These are phyloP conservation scores for Oreotrochilus melanogaster DNA, from an alignment of 2,113 vertebrate species.

Conservation along the genomic window DNA sequence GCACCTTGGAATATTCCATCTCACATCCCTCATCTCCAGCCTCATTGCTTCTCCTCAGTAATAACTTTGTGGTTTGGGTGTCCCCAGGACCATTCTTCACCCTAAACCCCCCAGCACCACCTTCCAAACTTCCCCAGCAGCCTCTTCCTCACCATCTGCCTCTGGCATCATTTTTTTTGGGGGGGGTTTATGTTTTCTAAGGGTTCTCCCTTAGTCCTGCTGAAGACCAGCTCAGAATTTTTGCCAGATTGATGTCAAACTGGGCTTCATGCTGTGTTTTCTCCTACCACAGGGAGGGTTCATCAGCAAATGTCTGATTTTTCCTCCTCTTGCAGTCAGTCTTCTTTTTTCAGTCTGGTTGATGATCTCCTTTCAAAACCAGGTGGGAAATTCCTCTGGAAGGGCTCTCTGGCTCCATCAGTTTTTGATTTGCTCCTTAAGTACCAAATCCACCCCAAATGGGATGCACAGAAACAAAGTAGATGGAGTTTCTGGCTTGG, in stretches of 20 bases:
- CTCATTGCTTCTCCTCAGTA: neutral
- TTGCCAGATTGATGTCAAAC: neutral
- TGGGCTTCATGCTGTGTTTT: neutral
- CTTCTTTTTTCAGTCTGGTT: neutral
- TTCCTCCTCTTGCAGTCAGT: neutral
- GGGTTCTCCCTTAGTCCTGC: neutral
- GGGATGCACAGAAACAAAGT: neutral
- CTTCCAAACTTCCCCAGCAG: neutral
- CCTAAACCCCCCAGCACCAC: neutral
- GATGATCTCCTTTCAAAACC: neutral
- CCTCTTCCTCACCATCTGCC: neutral
- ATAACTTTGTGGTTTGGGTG: neutral
- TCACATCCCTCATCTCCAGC: fast-evolving
- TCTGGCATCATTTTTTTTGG: neutral
- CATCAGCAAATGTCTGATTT: neutral
- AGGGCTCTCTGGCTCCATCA: neutral
- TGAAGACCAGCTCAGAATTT: neutral
- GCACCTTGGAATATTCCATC: neutral
- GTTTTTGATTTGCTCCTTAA: neutral
- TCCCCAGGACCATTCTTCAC: neutral
- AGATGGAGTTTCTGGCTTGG: neutral
- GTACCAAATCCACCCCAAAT: neutral
- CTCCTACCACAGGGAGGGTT: neutral
- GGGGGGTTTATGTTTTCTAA: neutral
- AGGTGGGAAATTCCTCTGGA: neutral